Conservation (phyloP, 2,888 invertebrate genomes). For the Dendrolimus houi region DNA sequence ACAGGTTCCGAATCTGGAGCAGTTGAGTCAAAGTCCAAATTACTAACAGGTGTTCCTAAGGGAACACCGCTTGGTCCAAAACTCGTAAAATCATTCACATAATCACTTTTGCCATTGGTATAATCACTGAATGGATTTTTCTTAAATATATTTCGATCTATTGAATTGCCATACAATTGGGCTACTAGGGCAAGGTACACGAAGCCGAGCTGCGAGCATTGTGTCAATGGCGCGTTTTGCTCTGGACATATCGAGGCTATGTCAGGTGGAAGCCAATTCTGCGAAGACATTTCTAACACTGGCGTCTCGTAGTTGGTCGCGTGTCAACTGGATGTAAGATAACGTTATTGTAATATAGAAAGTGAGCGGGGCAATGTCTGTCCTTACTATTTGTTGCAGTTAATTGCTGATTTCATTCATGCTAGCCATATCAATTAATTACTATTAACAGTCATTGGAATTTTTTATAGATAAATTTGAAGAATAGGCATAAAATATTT, state of each 20-base stretch:
- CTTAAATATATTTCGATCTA: conserved; percentile 34
- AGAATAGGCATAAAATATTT: too few species aligned
- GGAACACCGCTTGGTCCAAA: background rate
- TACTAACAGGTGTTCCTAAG: background rate
- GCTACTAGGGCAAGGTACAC: conserved; percentile 77
- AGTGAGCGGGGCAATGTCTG: conserved; percentile 1
- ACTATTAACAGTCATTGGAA: background rate
- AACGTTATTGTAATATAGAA: conserved; percentile 1
- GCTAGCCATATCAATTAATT: background rate
- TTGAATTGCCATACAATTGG: conserved; percentile 73
- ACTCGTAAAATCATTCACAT: background rate
- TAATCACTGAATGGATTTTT: conserved; percentile 5
- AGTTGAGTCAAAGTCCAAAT: background rate
- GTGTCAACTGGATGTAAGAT: background rate
- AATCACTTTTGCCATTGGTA: background rate
- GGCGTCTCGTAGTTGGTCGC: conserved; percentile 1
- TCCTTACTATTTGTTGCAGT: background rate
- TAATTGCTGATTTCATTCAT: background rate
- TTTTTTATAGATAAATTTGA: too few species aligned
- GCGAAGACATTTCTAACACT: conserved; percentile 29
- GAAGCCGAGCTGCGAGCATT: conserved; percentile 75
- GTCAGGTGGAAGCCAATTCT: conserved; percentile 75
- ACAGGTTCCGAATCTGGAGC: conserved; percentile 11
- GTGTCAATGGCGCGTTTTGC: conserved; percentile 67
- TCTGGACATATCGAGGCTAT: conserved; percentile 71